A percentile compares a stretch with the other conserved stretches of the same genome.
Conservation (phyloP, 2,113 vertebrate genomes). For the Cynocephalus volans region DNA sequence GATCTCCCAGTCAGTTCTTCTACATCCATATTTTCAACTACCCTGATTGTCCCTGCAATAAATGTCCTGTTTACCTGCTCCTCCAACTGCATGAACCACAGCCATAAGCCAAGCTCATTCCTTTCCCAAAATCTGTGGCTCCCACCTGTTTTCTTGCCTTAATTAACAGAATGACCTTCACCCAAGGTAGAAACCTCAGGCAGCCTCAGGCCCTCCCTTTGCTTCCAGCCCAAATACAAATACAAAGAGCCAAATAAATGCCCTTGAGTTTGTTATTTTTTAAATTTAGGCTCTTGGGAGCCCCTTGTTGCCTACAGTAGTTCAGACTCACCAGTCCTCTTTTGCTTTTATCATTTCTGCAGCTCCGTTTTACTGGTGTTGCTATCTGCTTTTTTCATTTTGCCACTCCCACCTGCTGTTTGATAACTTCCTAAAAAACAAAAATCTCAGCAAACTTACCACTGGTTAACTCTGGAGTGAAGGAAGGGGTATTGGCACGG, state of each 20-base stretch:
- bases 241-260: background rate
- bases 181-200: background rate
- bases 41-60: background rate
- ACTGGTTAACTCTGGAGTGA: background rate
- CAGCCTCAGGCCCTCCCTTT: background rate
- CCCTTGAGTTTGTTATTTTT: background rate
- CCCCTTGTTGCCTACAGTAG: background rate
- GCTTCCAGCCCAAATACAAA: background rate
- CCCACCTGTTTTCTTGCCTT: background rate
- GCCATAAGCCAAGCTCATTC: background rate
- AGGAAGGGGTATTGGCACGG: background rate
- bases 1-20: background rate
- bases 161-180: background rate
- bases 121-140: background rate
- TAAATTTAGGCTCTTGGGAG: background rate
- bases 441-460: background rate
- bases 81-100: background rate
- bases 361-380: background rate
- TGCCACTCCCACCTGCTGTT: background rate
- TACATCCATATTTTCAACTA: background rate
- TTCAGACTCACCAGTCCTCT: background rate
- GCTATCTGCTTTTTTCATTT: background rate
- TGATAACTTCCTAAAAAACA: background rate
- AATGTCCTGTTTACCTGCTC: background rate
- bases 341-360: background rate